These are phyloP conservation scores for Dolichotis patagonum DNA, from an alignment of 2,113 vertebrate species.

Conservation along the genomic window DNA sequence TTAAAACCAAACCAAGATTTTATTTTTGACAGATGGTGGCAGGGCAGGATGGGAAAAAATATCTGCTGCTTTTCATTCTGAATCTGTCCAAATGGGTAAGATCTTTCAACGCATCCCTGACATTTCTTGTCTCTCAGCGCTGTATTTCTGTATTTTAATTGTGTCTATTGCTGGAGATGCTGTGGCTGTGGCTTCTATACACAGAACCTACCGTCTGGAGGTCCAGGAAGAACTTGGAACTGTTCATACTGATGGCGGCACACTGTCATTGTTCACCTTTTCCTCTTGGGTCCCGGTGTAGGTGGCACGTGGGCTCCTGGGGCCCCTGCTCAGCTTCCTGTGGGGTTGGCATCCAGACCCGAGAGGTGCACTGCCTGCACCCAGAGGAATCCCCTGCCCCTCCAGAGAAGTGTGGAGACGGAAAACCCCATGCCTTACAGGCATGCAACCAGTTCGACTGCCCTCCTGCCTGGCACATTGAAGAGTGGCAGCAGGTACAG, in stretches of 20 bases:
- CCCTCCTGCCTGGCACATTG: conserved; percentile 91
- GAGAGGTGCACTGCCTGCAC: conserved; percentile 90
- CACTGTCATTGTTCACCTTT: background rate
- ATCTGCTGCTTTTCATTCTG: background rate
- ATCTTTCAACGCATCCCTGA: background rate
- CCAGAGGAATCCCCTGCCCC: conserved; percentile 77
- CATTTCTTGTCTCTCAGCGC: background rate
- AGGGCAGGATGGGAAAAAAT: fast-evolving
- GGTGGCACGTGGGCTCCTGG: conserved; percentile 92
- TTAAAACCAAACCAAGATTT: conserved; percentile 48
- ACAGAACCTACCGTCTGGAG: background rate
- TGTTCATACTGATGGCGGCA: fast-evolving
- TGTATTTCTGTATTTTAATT: background rate
- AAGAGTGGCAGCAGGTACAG: conserved; percentile 94
- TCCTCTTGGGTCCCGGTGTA: conserved; percentile 72
- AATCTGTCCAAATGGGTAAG: background rate
- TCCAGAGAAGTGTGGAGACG: conserved; percentile 85
- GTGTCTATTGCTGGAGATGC: background rate
- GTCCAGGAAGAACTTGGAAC: background rate
- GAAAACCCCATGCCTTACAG: conserved; percentile 89
- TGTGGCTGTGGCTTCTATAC: background rate
- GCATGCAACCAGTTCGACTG: conserved; percentile 94
- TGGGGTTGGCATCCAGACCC: conserved; percentile 93
- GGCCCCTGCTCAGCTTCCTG: conserved; percentile 92
- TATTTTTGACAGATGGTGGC: background rate